Evolutionary conservation across 2,113 vertebrate species (phyloP).

Genomic region (Hyaena hyaena): DNA sequence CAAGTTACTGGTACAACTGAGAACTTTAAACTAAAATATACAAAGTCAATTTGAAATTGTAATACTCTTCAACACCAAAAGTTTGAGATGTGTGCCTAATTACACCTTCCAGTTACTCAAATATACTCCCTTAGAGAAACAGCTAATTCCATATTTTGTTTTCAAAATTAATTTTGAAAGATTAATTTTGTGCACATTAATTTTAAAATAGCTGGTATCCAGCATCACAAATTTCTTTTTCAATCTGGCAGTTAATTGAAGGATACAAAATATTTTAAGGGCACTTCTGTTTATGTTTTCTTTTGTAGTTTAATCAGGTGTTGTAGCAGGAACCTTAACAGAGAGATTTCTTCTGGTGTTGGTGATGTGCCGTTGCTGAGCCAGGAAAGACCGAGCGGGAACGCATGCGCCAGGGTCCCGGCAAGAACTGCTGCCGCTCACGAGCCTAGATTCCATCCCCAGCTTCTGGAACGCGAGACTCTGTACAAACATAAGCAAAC

Average conservation of each 20-base stretch:
- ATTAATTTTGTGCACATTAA: conserved; percentile 59
- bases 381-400: conserved; percentile 92
- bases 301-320: conserved; percentile 88
- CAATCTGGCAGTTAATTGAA: conserved; percentile 69
- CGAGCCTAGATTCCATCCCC: conserved; percentile 93
- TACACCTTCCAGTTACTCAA: conserved; percentile 72
- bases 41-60: conserved; percentile 71
- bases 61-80: conserved; percentile 81
- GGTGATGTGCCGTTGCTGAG: conserved; percentile 96
- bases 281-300: conserved; percentile 85
- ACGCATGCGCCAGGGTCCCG: conserved; percentile 76
- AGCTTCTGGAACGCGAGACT: conserved; percentile 96
- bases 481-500: conserved; percentile 81
- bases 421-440: conserved; percentile 82
- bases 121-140: conserved; percentile 66
- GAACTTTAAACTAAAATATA: conserved; percentile 81
- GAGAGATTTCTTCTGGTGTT: conserved; percentile 91
- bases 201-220: conserved; percentile 69
- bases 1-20: conserved; percentile 64
- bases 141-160: conserved; percentile 3
- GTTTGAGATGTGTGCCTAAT: conserved; percentile 78
- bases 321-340: conserved; percentile 88
- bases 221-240: conserved; percentile 66
- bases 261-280: conserved; percentile 85
- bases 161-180: not conserved